These are phyloP conservation scores for Lissocephala sabroskyi DNA, from an alignment of 2,888 invertebrate genomes.

Conservation along the genomic window DNA sequence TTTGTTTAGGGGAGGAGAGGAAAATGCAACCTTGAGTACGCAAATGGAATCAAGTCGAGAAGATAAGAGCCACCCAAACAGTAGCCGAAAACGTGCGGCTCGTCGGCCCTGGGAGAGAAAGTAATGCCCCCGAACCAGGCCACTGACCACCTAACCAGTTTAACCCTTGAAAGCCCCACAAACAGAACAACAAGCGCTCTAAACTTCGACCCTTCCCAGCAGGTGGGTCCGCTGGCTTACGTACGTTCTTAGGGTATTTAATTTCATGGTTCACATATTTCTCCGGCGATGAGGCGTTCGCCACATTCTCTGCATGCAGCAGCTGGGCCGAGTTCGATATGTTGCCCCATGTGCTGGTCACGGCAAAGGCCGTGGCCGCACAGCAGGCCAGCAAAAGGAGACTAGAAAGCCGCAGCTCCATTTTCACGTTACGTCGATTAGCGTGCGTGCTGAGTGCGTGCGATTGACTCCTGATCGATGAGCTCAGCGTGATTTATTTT, in stretches of 20 bases:
- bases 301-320: slow-evolving; percentile 63
- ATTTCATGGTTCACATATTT: slow-evolving; percentile 67
- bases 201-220: too few species aligned
- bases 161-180: too few species aligned
- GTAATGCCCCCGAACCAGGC: too few species aligned
- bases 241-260: slow-evolving; percentile 68
- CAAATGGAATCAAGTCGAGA: too few species aligned
- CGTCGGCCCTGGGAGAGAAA: too few species aligned
- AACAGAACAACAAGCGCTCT: too few species aligned
- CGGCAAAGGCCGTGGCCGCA: slow-evolving; percentile 49
- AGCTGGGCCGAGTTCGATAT: slow-evolving; percentile 66
- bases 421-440: slow-evolving; percentile 8
- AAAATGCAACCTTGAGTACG: too few species aligned
- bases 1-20: too few species aligned
- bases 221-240: too few species aligned
- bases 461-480: slow-evolving; percentile 2
- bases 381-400: slow-evolving; percentile 32
- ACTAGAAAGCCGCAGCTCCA: slow-evolving; percentile 21
- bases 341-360: slow-evolving; percentile 68
- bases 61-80: too few species aligned
- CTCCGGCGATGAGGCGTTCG: slow-evolving; percentile 58
- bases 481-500: not conserved
- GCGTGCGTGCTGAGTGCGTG: not conserved
- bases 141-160: too few species aligned
- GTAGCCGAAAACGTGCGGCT: too few species aligned